Conservation (phyloP, 64 coral and sea anemone genomes). For the Pachyseris speciosa region DNA sequence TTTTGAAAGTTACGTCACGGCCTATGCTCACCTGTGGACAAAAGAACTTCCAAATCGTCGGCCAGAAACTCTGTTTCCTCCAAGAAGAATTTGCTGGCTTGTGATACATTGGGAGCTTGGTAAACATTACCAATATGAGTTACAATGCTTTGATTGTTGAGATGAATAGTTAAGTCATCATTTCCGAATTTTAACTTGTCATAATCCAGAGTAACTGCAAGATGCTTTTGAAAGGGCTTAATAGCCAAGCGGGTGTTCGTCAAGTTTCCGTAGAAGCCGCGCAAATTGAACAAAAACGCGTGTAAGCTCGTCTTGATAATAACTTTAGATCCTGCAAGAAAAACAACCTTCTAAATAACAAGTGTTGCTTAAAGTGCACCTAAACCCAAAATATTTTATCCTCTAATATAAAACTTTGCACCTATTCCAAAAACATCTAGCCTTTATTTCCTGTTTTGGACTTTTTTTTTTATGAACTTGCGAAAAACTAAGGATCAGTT, state of each 20-base stretch:
- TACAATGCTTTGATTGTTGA: background rate
- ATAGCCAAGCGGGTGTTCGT: background rate
- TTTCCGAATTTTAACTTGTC: background rate
- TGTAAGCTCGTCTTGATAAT: background rate
- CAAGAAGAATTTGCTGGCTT: background rate
- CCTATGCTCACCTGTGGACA: background rate
- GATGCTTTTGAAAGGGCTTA: background rate
- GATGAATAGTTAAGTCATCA: background rate
- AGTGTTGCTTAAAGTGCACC: too few species aligned
- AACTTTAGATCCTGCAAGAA: background rate
- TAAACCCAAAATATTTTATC: too few species aligned
- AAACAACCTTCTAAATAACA: background rate
- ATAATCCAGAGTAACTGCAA: background rate
- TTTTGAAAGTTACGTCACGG: background rate
- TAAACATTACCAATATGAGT: background rate
- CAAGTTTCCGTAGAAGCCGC: background rate
- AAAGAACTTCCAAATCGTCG: background rate
- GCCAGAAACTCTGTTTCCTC: background rate
- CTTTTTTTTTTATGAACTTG: too few species aligned
- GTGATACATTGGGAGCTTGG: background rate
- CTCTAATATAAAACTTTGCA: too few species aligned
- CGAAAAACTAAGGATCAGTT: too few species aligned
- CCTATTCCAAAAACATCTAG: too few species aligned
- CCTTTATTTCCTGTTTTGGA: too few species aligned
- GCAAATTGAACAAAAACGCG: background rate